Evolutionary conservation across 2,113 vertebrate species (phyloP).

Genomic region (Haliaeetus leucogaster): DNA sequence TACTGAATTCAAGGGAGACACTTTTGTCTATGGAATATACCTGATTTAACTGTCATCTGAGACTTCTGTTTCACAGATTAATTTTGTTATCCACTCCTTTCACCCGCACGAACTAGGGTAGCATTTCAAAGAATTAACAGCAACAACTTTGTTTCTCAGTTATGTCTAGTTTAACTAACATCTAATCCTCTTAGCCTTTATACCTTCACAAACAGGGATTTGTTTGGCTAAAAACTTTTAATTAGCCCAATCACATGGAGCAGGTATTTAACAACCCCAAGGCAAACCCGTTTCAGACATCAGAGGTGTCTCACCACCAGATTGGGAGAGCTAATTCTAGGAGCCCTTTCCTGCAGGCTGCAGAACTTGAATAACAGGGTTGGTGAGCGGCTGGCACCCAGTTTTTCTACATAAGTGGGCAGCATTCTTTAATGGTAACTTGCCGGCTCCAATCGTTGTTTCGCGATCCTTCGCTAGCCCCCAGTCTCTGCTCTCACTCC

Average conservation of each 20-base stretch:
- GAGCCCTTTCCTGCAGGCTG: neutral
- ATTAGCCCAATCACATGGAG: slow-evolving; percentile 65
- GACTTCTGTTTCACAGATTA: slow-evolving; percentile 3
- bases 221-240: slow-evolving; percentile 66
- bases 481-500: neutral
- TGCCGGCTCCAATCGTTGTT: neutral
- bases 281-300: slow-evolving; percentile 41
- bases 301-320: slow-evolving; percentile 17
- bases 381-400: neutral
- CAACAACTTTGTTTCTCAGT: slow-evolving; percentile 54
- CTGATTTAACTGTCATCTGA: neutral
- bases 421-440: slow-evolving; percentile 41
- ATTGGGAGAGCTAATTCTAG: neutral
- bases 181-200: slow-evolving; percentile 74
- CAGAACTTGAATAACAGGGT: slow-evolving; percentile 34
- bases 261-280: slow-evolving; percentile 52
- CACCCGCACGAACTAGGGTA: neutral
- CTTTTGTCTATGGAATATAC: neutral
- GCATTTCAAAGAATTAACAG: slow-evolving; percentile 59
- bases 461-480: neutral
- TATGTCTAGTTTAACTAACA: slow-evolving; percentile 66
- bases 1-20: neutral
- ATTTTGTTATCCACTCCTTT: neutral
- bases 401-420: slow-evolving; percentile 45
- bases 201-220: slow-evolving; percentile 70